phyloP scores from a whole-genome alignment of 2,113 vertebrate genomes.

The Platycercus adscitus region DNA sequence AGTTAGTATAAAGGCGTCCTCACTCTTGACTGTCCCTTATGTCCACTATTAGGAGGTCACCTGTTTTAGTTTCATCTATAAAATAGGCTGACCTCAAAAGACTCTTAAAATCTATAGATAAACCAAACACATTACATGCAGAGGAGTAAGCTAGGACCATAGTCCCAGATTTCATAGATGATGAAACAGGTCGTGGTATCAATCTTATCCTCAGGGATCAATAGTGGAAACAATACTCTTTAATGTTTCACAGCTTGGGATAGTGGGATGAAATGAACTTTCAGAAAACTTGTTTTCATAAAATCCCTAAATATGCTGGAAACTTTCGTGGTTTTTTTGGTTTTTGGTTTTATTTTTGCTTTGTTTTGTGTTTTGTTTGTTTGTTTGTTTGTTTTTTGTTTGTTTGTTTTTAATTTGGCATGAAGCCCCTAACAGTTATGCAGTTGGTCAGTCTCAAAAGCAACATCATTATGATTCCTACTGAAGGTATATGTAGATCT shows the following conservation, averaged over 20 bases:
- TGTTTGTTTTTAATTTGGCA: not conserved
- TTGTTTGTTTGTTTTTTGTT: not conserved
- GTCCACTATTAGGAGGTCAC: not conserved
- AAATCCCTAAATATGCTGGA: not conserved
- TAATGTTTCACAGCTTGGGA: not conserved
- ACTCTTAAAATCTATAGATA: accelerated
- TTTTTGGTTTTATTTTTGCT: not conserved
- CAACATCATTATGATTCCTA: not conserved
- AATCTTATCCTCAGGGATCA: not conserved
- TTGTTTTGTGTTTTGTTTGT: not conserved
- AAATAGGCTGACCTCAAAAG: not conserved
- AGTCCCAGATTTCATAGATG: not conserved
- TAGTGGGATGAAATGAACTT: not conserved
- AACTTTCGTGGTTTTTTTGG: not conserved
- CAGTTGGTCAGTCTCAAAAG: not conserved
- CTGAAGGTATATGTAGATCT: not conserved
- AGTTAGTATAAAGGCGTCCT: not conserved
- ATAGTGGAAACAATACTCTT: not conserved
- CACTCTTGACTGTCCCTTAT: not conserved
- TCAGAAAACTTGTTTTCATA: not conserved
- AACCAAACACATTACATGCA: not conserved
- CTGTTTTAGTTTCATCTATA: not conserved
- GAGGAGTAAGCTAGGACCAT: not conserved
- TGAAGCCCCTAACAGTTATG: not conserved
- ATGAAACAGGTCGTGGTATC: not conserved